Conservation (phyloP, 1,140 invertebrate species). For the Parasteatoda tepidariorum region DNA sequence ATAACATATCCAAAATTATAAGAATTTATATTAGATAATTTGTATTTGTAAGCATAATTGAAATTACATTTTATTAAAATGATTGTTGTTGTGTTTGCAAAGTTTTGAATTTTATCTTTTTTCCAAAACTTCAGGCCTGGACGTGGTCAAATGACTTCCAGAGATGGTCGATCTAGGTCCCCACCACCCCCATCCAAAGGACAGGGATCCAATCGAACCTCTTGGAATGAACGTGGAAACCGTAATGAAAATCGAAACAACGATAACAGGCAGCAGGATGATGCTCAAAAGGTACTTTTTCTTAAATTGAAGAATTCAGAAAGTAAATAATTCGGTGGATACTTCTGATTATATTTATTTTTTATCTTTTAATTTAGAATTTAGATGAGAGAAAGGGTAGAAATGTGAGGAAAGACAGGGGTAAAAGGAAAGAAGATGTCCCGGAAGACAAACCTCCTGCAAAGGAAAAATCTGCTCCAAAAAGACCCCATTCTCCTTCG, state of each 20-base stretch:
- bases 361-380: conserved; percentile 2
- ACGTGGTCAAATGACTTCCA: not conserved
- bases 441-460: not conserved
- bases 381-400: conserved; percentile 47
- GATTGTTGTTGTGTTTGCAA: no score
- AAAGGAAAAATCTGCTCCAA: conserved; percentile 19
- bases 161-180: conserved; percentile 40
- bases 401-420: conserved; percentile 32
- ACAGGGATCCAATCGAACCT: not conserved
- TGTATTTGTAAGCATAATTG: no score
- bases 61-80: no score
- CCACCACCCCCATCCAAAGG: conserved; percentile 4
- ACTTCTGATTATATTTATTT: not conserved
- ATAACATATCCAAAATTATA: no score
- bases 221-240: conserved; percentile 33
- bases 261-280: conserved; percentile 28
- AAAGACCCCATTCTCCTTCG: conserved; percentile 39
- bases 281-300: conserved; percentile 12
- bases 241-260: conserved; percentile 20
- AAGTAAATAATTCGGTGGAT: not conserved
- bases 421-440: conserved; percentile 21
- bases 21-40: no score
- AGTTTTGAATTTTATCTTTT: no score
- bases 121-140: no score
- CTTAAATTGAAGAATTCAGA: not conserved